Conservation (phyloP, 2,113 vertebrate species). For the Entelurus aequoreus region DNA sequence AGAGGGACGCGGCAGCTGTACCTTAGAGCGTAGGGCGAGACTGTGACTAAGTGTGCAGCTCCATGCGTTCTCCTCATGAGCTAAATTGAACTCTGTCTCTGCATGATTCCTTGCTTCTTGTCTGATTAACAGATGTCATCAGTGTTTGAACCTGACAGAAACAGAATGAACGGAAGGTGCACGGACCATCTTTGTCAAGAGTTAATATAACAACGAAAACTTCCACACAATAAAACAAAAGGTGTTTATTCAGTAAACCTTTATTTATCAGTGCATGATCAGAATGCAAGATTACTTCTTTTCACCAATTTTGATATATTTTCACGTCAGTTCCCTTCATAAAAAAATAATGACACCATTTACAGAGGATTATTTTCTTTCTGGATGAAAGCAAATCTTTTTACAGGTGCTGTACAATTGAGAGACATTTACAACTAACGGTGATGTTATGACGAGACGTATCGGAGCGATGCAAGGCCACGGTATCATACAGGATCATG, state of each 20-base stretch:
- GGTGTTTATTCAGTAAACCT: slow-evolving; percentile 71
- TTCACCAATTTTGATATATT: slow-evolving; percentile 62
- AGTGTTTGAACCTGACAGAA: too few species aligned
- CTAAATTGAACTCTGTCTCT: too few species aligned
- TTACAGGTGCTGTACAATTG: slow-evolving; percentile 99
- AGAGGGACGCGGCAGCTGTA: too few species aligned
- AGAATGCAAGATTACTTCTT: slow-evolving; percentile 65
- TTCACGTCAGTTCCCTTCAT: slow-evolving; percentile 80
- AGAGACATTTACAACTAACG: slow-evolving; percentile 96
- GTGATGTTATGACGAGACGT: slow-evolving; percentile 71
- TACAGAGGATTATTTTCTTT: slow-evolving; percentile 82
- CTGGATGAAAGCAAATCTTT: slow-evolving; percentile 84
- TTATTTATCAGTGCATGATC: slow-evolving; percentile 77
- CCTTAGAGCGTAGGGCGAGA: too few species aligned
- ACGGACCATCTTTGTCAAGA: too few species aligned
- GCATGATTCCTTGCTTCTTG: too few species aligned
- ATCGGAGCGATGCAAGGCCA: slow-evolving; percentile 88
- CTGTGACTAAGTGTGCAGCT: too few species aligned
- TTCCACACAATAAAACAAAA: not conserved
- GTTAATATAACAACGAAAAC: too few species aligned
- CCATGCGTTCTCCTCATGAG: too few species aligned
- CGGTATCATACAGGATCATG: slow-evolving; percentile 64
- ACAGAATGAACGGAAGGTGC: too few species aligned
- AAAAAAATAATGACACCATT: slow-evolving; percentile 99
- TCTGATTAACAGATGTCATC: too few species aligned